phyloP scores from a whole-genome alignment of 1,140 invertebrate genomes.

The Platyscapa corneri region DNA sequence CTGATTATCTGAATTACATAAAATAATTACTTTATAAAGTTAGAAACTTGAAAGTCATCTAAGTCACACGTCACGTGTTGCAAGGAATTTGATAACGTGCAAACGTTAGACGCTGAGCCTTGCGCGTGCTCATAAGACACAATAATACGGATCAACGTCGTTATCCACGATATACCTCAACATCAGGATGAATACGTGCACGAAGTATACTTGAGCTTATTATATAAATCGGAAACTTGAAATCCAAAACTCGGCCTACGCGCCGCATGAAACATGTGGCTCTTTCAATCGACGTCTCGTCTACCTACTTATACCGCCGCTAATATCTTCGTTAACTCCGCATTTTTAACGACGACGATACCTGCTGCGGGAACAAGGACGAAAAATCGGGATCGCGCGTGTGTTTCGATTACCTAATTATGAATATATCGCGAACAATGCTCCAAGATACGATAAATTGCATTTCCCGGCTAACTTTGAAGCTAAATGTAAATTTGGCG shows the following conservation, averaged over 20 bases:
- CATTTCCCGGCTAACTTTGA: too few species aligned
- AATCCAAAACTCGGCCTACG: constrained; percentile 20
- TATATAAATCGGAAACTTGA: constrained; percentile 38
- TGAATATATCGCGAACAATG: too few species aligned
- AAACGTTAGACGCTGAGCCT: neutral
- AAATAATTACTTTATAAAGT: constrained; percentile 25
- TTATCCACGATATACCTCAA: constrained; percentile 20
- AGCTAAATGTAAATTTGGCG: too few species aligned
- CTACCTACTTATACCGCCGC: too few species aligned
- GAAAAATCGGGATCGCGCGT: too few species aligned
- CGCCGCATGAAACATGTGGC: neutral
- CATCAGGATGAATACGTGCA: neutral
- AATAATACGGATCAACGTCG: constrained; percentile 33
- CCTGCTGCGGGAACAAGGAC: too few species aligned
- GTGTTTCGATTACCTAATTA: too few species aligned
- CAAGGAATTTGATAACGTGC: constrained; percentile 11
- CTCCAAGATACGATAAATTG: too few species aligned
- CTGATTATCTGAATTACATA: constrained; percentile 13
- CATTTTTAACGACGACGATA: too few species aligned
- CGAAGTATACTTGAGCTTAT: constrained; percentile 31
- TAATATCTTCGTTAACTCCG: too few species aligned
- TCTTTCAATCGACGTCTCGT: constrained; percentile 1
- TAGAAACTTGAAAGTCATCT: constrained; percentile 5
- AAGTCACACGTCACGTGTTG: constrained; percentile 17
- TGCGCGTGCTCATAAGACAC: neutral